Percentiles rank a stretch among this genome's conserved stretches.
Evolutionary conservation across 2,888 invertebrate genomes (phyloP).

Genomic region (Stenolophus ochropezus): DNA sequence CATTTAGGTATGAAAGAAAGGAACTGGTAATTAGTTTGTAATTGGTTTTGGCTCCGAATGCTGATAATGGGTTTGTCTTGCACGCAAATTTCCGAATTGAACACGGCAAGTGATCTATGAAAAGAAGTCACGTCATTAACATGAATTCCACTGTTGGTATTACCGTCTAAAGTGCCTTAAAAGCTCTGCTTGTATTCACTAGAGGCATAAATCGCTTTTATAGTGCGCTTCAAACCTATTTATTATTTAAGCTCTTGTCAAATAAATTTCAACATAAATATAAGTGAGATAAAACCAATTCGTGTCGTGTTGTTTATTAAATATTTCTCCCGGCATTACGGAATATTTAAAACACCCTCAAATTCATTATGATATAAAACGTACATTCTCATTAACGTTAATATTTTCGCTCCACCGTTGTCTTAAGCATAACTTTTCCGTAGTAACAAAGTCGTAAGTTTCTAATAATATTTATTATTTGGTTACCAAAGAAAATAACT

Average conservation of each 20-base stretch:
- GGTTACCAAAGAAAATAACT: no score
- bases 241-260: background rate
- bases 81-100: conserved; percentile 48
- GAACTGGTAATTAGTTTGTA: conserved; percentile 46
- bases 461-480: no score
- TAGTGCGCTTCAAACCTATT: background rate
- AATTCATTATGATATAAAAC: no score
- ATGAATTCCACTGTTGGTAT: conserved; percentile 11
- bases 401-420: no score
- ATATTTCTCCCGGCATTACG: background rate
- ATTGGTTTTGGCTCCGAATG: conserved; percentile 47
- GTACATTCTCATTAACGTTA: no score
- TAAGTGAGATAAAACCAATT: background rate
- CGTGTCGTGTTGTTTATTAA: background rate
- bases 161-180: background rate
- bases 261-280: conserved; percentile 16
- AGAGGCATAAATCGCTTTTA: conserved; percentile 17
- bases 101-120: conserved; percentile 38
- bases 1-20: conserved; percentile 32
- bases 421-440: no score
- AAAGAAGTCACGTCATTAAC: conserved; percentile 50
- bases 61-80: conserved; percentile 44
- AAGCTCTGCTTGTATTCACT: conserved; percentile 12
- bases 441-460: no score
- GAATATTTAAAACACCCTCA: no score